Conservation (phyloP, 2,797 vertebrate genomes). For the Natrix natrix region DNA sequence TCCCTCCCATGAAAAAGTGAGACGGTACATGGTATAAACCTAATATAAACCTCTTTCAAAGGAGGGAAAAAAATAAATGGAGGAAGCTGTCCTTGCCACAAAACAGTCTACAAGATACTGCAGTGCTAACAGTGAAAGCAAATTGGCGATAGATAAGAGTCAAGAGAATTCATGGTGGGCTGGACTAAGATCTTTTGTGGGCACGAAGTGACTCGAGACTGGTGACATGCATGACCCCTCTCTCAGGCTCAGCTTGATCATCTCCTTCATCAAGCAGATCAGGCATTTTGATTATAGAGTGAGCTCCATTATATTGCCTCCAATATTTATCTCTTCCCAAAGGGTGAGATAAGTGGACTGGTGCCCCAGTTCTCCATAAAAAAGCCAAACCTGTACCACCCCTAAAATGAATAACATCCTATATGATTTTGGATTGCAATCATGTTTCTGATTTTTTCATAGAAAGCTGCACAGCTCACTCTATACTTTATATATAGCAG, state of each 20-base stretch:
- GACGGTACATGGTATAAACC: not conserved
- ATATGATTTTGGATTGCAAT: not conserved
- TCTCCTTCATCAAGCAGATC: not conserved
- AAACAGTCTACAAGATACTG: not conserved
- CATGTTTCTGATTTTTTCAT: not conserved
- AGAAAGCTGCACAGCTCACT: not conserved
- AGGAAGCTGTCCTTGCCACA: not conserved
- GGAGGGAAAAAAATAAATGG: not conserved
- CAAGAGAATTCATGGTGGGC: not conserved
- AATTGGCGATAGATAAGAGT: not conserved
- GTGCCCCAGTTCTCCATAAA: not conserved
- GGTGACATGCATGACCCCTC: not conserved
- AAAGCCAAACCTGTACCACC: not conserved
- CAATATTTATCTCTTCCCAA: not conserved
- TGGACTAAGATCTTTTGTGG: not conserved
- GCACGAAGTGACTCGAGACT: not conserved
- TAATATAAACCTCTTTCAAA: not conserved
- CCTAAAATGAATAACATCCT: not conserved
- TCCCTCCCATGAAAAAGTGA: not conserved
- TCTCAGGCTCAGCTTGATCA: not conserved
- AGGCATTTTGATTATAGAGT: not conserved
- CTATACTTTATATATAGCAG: not conserved
- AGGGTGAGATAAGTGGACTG: not conserved
- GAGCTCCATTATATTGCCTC: not conserved
- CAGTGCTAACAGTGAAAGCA: not conserved